Conservation (phyloP, 2,113 vertebrate species). For the Pycnonotus jocosus region DNA sequence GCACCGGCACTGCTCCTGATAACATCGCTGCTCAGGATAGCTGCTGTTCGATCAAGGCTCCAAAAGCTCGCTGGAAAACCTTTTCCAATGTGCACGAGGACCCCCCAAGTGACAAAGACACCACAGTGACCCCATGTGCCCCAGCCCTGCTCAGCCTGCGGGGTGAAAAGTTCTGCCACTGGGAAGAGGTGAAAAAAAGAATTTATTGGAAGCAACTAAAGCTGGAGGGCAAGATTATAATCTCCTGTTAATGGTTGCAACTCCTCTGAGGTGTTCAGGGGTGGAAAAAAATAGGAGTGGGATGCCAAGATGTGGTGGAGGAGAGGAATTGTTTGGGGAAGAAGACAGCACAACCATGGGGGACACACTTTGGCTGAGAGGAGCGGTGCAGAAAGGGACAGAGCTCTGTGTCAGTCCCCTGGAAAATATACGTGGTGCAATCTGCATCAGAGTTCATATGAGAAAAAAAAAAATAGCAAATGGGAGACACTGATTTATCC, state of each 20-base stretch:
- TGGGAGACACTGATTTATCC: background rate
- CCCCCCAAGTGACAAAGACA: background rate
- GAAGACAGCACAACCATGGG: accelerated
- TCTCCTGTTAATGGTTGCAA: background rate
- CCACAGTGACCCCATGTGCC: accelerated
- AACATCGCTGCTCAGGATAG: accelerated
- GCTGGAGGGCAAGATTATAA: background rate
- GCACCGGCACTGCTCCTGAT: accelerated
- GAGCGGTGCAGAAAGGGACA: background rate
- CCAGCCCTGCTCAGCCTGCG: accelerated
- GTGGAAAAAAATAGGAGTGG: background rate
- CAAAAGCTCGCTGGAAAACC: background rate
- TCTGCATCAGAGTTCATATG: background rate
- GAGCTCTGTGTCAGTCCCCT: background rate
- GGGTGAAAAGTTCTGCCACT: background rate
- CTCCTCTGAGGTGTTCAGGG: background rate
- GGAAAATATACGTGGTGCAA: accelerated
- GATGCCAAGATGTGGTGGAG: background rate
- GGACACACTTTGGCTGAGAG: background rate
- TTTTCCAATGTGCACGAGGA: accelerated
- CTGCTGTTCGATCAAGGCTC: background rate
- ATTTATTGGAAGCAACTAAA: background rate
- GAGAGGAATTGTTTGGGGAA: background rate
- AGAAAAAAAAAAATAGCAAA: background rate
- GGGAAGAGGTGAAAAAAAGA: background rate